Evolutionary conservation across 2,797 vertebrate genomes (phyloP).

Genomic region (Zalophus californianus): DNA sequence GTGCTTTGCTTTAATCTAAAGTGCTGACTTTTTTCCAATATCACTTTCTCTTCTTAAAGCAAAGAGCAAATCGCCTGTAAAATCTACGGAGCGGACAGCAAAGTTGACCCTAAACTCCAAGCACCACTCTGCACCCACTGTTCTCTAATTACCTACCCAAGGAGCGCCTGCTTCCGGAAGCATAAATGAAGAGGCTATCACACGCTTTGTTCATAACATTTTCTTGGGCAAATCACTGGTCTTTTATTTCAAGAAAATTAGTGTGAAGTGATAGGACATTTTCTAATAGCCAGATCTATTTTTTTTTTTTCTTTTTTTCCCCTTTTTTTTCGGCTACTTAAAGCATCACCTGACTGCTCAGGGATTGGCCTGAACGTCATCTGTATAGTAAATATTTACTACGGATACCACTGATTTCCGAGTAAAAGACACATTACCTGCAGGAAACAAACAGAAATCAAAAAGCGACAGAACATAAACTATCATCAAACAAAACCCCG

Average conservation of each 20-base stretch:
- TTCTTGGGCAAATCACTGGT: slow-evolving; percentile 87
- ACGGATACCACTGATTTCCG: slow-evolving; percentile 80
- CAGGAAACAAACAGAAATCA: slow-evolving; percentile 75
- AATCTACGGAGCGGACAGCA: slow-evolving; percentile 92
- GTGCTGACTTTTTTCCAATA: slow-evolving; percentile 94
- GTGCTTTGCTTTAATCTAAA: slow-evolving; percentile 96
- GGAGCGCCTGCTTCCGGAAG: slow-evolving; percentile 90
- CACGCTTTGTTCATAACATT: slow-evolving; percentile 88
- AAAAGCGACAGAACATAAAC: slow-evolving; percentile 66
- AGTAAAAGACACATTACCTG: slow-evolving; percentile 51
- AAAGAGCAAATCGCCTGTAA: slow-evolving; percentile 95
- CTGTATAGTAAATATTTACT: slow-evolving; percentile 68
- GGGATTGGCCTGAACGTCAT: slow-evolving; percentile 83
- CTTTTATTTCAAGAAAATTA: slow-evolving; percentile 88
- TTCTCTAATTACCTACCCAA: slow-evolving; percentile 92
- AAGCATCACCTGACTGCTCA: slow-evolving; percentile 84
- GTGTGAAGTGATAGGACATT: slow-evolving; percentile 84
- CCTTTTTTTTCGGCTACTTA: slow-evolving; percentile 84
- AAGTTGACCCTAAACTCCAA: slow-evolving; percentile 92
- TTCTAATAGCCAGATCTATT: slow-evolving; percentile 86
- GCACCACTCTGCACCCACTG: slow-evolving; percentile 92
- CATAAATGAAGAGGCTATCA: slow-evolving; percentile 87
- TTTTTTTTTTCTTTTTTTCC: slow-evolving; percentile 74
- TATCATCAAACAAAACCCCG: slow-evolving; percentile 42
- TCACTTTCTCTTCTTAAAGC: slow-evolving; percentile 94